phyloP scores from a whole-genome alignment of 2,888 invertebrate genomes.

The Chrysolina haemoptera region DNA sequence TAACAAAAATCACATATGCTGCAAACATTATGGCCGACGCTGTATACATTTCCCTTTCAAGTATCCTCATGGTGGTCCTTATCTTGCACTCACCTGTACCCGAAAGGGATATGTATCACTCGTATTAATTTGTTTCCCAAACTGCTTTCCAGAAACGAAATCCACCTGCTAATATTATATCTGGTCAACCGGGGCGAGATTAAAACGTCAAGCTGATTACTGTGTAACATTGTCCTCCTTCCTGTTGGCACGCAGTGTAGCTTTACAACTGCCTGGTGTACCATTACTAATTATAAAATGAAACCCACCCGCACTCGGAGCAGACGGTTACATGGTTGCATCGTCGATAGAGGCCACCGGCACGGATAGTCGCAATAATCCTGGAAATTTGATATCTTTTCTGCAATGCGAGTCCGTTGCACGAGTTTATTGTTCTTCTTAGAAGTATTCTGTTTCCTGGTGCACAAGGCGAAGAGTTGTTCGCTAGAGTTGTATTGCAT shows the following conservation, averaged over 20 bases:
- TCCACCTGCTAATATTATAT: constrained; percentile 48
- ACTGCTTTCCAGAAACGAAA: constrained; percentile 28
- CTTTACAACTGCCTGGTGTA: constrained; percentile 50
- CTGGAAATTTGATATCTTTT: constrained; percentile 40
- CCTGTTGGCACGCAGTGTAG: constrained; percentile 41
- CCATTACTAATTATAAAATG: constrained; percentile 51
- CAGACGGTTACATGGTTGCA: constrained; percentile 19
- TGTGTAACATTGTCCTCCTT: constrained; percentile 45
- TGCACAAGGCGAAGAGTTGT: background rate
- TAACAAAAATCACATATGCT: too few species aligned
- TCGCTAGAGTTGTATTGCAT: background rate
- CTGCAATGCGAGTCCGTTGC: constrained; percentile 27
- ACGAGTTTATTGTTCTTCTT: constrained; percentile 39
- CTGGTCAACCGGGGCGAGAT: constrained; percentile 44
- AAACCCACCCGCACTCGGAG: constrained; percentile 34
- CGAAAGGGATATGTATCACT: background rate
- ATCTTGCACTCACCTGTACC: background rate
- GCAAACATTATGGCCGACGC: too few species aligned
- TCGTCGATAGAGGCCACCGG: background rate
- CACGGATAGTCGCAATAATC: constrained; percentile 37
- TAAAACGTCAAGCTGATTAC: constrained; percentile 54
- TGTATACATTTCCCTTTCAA: too few species aligned
- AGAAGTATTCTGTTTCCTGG: constrained; percentile 36
- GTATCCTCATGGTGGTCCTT: too few species aligned
- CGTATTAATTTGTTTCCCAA: background rate